These are phyloP conservation scores for Phymatocera aterrima DNA, from an alignment of 2,888 invertebrate genomes.

Conservation along the genomic window DNA sequence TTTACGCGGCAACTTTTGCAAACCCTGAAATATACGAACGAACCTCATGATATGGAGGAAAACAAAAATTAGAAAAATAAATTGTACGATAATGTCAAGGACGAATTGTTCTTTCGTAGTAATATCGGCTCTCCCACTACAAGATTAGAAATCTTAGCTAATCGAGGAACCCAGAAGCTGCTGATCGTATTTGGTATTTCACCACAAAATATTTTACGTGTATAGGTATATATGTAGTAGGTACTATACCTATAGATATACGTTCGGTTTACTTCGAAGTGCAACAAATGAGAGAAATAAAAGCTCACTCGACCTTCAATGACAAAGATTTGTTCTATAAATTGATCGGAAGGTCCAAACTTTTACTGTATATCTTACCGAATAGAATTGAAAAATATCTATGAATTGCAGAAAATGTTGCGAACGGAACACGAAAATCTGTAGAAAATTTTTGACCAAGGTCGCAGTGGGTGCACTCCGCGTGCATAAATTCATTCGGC, in stretches of 20 bases:
- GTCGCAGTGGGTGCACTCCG: too few relatives aligned
- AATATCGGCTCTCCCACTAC: not conserved
- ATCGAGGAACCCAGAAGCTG: not conserved
- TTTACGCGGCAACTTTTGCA: not conserved
- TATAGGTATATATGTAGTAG: too few relatives aligned
- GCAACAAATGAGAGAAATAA: not conserved
- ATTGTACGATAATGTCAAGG: not conserved
- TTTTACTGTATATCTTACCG: too few relatives aligned
- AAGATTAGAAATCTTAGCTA: conserved; percentile 2
- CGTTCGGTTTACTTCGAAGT: not conserved
- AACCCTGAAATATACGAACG: not conserved
- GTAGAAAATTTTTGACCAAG: too few relatives aligned
- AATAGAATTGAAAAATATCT: too few relatives aligned
- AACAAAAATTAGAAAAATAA: not conserved
- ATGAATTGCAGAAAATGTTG: too few relatives aligned
- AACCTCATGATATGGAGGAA: not conserved
- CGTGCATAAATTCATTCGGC: not conserved
- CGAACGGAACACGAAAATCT: too few relatives aligned
- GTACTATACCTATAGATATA: too few relatives aligned
- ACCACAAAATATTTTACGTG: not conserved
- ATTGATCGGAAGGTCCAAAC: too few relatives aligned
- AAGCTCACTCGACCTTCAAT: not conserved
- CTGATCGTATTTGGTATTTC: not conserved
- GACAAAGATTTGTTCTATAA: too few relatives aligned
- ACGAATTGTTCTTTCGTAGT: not conserved